phyloP scores from a whole-genome alignment of 1,140 invertebrate genomes.

The Eumaeus atala region DNA sequence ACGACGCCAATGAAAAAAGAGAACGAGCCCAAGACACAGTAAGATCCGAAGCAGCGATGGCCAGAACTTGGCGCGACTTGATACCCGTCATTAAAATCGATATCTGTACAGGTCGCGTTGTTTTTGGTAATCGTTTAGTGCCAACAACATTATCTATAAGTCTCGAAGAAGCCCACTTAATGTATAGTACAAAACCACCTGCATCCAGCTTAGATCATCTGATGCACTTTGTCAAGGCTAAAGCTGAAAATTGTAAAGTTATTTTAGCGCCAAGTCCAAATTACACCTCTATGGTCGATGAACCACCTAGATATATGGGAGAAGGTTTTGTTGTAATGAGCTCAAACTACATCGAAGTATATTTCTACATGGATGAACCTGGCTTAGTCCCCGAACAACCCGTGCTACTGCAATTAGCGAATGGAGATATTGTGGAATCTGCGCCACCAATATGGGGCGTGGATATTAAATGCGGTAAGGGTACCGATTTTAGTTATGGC shows the following conservation, averaged over 20 bases:
- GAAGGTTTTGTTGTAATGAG: conserved; percentile 98
- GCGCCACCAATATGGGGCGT: conserved; percentile 95
- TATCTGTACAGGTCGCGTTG: conserved; percentile 90
- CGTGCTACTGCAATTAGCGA: conserved; percentile 90
- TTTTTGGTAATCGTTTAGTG: conserved; percentile 97
- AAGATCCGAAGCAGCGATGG: conserved; percentile 83
- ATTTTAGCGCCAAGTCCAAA: conserved; percentile 95
- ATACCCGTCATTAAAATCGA: conserved; percentile 98
- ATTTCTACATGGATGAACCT: conserved; percentile 97
- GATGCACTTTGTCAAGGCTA: conserved; percentile 97
- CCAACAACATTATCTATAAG: conserved; percentile 94
- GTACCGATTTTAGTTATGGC: conserved; percentile 97
- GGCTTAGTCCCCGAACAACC: conserved; percentile 92
- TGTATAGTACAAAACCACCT: conserved; percentile 96
- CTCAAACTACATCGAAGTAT: conserved; percentile 94
- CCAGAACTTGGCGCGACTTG: conserved; percentile 94
- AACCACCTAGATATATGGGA: conserved; percentile 97
- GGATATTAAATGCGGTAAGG: conserved; percentile 97
- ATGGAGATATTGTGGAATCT: conserved; percentile 93
- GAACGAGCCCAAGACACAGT: conserved; percentile 77
- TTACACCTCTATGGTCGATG: conserved; percentile 94
- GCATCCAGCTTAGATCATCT: conserved; percentile 94
- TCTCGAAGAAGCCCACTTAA: conserved; percentile 95
- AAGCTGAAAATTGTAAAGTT: conserved; percentile 95
- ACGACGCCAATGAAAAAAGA: conserved; percentile 76